These are phyloP conservation scores for Meloidogyne exigua DNA, from an alignment of 1,140 invertebrate species.

Conservation along the genomic window DNA sequence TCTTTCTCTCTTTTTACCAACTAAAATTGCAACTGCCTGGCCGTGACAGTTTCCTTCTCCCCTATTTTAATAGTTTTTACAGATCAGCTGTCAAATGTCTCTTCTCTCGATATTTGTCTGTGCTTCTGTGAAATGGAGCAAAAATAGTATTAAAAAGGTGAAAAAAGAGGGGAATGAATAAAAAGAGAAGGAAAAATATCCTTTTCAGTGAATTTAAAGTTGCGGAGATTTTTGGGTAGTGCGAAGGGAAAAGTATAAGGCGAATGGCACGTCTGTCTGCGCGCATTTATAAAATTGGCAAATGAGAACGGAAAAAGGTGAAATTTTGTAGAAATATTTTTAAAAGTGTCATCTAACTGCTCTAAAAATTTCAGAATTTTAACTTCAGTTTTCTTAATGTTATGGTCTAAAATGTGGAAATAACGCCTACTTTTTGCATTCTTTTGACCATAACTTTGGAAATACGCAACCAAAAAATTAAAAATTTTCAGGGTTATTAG, in stretches of 20 bases:
- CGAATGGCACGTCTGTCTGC: background rate
- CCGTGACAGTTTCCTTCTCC: background rate
- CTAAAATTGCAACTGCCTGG: conserved; percentile 2
- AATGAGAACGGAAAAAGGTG: background rate
- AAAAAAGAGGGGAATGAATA: background rate
- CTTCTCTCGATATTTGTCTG: background rate
- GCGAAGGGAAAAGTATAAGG: background rate
- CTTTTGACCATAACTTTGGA: background rate
- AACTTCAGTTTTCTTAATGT: background rate
- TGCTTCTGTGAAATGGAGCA: conserved; percentile 4
- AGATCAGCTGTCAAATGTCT: background rate
- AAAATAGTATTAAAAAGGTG: conserved; percentile 5
- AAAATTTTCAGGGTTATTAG: background rate
- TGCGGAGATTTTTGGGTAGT: background rate
- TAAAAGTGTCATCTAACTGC: background rate
- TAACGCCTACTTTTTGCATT: background rate
- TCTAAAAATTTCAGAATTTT: background rate
- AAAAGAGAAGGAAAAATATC: background rate
- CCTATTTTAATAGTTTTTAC: conserved; percentile 2
- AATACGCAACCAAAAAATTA: background rate
- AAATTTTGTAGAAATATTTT: background rate
- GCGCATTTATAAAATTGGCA: background rate
- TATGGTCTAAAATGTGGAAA: background rate
- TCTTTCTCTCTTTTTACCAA: background rate
- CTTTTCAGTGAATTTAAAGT: background rate